A percentile compares a stretch with the other conserved stretches of the same genome.
phyloP scores from a whole-genome alignment of 2,797 vertebrate genomes.

The Brotula barbata region DNA sequence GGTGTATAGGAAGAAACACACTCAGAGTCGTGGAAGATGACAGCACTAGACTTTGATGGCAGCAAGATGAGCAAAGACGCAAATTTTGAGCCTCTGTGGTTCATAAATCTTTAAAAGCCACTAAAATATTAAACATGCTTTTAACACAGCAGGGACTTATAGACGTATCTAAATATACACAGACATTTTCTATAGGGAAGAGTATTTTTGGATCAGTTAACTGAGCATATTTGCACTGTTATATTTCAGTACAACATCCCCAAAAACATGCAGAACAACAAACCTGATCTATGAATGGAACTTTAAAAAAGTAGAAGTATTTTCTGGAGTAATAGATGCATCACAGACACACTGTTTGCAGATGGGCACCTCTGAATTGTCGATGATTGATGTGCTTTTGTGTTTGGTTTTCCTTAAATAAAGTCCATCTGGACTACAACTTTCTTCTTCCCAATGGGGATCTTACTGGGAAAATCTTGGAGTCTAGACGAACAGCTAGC shows the following conservation, averaged over 20 bases:
- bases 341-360: too few relatives aligned
- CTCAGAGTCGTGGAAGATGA: conserved; percentile 11
- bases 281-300: conserved; percentile 24
- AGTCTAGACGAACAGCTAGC: conserved; percentile 35
- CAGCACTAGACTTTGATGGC: conserved; percentile 15
- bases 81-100: conserved; percentile 38
- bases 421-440: conserved; percentile 8
- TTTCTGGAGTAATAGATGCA: conserved; percentile 52
- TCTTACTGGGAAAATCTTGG: conserved; percentile 31
- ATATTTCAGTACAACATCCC: background rate
- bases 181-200: too few relatives aligned
- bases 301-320: conserved; percentile 11
- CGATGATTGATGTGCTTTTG: conserved; percentile 2
- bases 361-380: too few relatives aligned
- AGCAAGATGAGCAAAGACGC: conserved; percentile 25
- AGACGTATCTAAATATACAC: background rate
- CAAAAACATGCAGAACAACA: background rate
- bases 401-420: conserved; percentile 24
- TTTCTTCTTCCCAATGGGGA: conserved; percentile 8
- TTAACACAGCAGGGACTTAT: conserved; percentile 6
- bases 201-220: too few relatives aligned
- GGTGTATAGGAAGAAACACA: conserved; percentile 1
- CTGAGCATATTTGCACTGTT: conserved; percentile 3
- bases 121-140: conserved; percentile 64
- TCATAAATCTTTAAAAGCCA: conserved; percentile 61